Base-by-base conservation (phyloP, 2,888 invertebrate species). In the Oscheius sp. region DNA sequence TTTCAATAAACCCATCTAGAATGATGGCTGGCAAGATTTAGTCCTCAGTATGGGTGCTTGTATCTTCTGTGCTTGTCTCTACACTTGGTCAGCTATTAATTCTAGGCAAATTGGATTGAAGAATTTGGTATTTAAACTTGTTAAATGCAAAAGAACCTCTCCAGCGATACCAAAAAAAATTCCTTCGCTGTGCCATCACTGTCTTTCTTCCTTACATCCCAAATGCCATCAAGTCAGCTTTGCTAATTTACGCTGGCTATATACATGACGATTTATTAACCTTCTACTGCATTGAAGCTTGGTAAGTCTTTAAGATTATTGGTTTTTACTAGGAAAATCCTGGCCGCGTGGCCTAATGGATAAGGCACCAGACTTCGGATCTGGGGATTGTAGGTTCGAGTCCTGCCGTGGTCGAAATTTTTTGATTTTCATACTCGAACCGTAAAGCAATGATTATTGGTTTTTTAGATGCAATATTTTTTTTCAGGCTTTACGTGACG, bases 291-390 rank as follows among this genome's bases (percentile, higher is more conserved):
- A 41, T 59, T 28, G 59, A 59, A 44, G 38, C 59, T 9, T 59
- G 59, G 59, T 59, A 44, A 4, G 26, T 4, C 36, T n/a, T n/a
- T n/a, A 5, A 17, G 24, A 14, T 9, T 14, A 36, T 8, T 36
- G 14, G 14, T 14, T 14, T 14, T 36, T 36, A 36, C 8, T 9
- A 36, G 14, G 14, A n/a, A n/a, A n/a, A n/a, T n/a, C n/a, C n/a
- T n/a, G 77, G 77, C 77, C 77, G 77, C 77, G 77, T 77, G 77
- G 77, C 77, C 77, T 75, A 77, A 75, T 77, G 77, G 77, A 77
- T 77, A 77, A 77, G 77, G 77, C 77, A 73, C 73, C 75, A 73
- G 77, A 77, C 77, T 77, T 77, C 77, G 77, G 67, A 75, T 77
- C 77, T 71, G 73, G 71, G 71, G 54, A 54, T 17, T 54, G 54